Percentiles rank a stretch among this genome's conserved stretches.
phyloP scores from a whole-genome alignment of 2,888 invertebrate species.

The Cheilosia vulpina region DNA sequence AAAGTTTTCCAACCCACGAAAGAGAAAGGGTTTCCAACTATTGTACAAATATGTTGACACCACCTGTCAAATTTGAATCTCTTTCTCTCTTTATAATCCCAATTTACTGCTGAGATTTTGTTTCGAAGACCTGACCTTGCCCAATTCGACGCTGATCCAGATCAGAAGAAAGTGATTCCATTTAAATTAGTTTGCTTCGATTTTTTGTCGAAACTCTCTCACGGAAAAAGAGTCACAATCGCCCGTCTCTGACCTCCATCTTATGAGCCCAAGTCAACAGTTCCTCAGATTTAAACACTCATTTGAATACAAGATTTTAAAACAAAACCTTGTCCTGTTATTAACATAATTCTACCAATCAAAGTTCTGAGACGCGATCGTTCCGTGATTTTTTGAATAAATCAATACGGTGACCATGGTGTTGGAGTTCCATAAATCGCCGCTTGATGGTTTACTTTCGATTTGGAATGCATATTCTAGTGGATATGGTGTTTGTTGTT shows the following conservation, averaged over 20 bases:
- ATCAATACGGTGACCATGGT: neutral
- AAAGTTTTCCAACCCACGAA: neutral
- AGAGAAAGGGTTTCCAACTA: neutral
- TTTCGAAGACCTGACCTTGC: slow-evolving; percentile 1
- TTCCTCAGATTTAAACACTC: neutral
- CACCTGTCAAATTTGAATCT: neutral
- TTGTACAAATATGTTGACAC: no score
- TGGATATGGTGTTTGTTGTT: neutral
- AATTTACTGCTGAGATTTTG: neutral
- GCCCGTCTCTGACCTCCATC: slow-evolving; percentile 7
- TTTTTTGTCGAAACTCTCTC: slow-evolving; percentile 9
- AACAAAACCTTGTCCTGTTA: neutral
- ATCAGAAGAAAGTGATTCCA: slow-evolving; percentile 5
- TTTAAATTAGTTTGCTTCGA: neutral
- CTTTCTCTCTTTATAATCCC: neutral
- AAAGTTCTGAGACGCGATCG: neutral
- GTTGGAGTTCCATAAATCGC: neutral
- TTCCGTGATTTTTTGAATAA: neutral
- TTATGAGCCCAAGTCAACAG: neutral
- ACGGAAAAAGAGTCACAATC: neutral
- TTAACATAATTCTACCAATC: neutral
- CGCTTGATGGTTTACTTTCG: slow-evolving; percentile 26
- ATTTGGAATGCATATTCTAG: slow-evolving; percentile 9
- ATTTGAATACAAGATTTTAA: slow-evolving; percentile 6
- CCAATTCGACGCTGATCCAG: neutral